Base-by-base conservation (phyloP, 1,140 invertebrate genomes). In the Venturia canescens region DNA sequence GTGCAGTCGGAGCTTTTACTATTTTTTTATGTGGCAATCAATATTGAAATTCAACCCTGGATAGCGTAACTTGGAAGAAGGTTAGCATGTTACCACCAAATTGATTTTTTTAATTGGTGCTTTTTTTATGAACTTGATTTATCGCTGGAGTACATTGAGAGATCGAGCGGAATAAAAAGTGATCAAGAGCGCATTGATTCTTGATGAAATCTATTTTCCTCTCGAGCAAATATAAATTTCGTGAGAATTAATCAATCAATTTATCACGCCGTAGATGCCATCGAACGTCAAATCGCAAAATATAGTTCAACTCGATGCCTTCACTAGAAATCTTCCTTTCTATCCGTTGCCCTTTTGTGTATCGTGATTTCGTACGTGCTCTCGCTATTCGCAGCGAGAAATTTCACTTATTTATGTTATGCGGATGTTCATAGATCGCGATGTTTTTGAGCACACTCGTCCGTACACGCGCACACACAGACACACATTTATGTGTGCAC, bases 371-470 rank as follows among this genome's bases (percentile, higher is more conserved):
- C 71, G 44, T 53, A 18, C 26, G 18, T 74, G 15, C n/a, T 31
- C 66, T 69, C 66, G 66, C 27, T 34, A 26, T 74, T 50, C 44
- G 23, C 11, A n/a, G 69, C 34, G 34, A 48, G 23, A 77, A 77
- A 66, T 60, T 77, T 77, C 34, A 15, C 7, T 77, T 77, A 77
- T 77, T 77, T 77, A 77, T 66, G 75, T 77, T 23, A 77, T 57
- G 75, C 75, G 75, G 75, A 77, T 77, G 75, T 77, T 77, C 75
- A 77, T 77, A 77, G 75, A 77, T 77, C 60, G 75, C 66, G 18
- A 15, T 57, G 27, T 69, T 69, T 31, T 66, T 34, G 29, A 77
- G 48, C 29, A 60, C 16, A 57, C 50, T 44, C 11, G 7, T 44
- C 38, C 38, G 38, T 11, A 44, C 2, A 44, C 38, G 1, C 38